These are phyloP conservation scores for Temnothorax rugatulus DNA, from an alignment of 2,888 invertebrate genomes.

Conservation along the genomic window DNA sequence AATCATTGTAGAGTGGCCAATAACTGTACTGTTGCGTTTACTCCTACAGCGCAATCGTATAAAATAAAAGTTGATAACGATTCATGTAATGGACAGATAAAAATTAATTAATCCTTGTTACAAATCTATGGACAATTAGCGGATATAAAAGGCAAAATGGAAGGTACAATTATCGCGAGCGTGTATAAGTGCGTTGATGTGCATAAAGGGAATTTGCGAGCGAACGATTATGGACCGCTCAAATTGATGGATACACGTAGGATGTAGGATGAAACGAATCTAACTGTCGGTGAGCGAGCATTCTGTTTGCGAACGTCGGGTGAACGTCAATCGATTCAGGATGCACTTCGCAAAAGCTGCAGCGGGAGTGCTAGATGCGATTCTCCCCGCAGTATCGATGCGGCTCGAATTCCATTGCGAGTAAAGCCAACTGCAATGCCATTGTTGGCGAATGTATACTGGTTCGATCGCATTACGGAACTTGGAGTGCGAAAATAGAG, in stretches of 20 bases:
- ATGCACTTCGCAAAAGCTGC: slow-evolving; percentile 79
- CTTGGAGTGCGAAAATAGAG: neutral
- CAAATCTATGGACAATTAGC: neutral
- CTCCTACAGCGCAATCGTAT: neutral
- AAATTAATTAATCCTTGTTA: neutral
- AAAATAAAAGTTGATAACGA: neutral
- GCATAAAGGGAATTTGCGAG: slow-evolving; percentile 41
- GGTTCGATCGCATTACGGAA: slow-evolving; percentile 45
- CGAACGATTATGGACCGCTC: slow-evolving; percentile 36
- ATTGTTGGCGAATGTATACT: slow-evolving; percentile 66
- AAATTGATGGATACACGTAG: slow-evolving; percentile 45
- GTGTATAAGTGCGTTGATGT: slow-evolving; percentile 5
- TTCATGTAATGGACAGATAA: neutral
- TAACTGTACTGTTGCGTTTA: too few relatives aligned
- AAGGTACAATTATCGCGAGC: slow-evolving; percentile 10
- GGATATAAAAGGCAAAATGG: neutral
- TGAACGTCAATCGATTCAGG: slow-evolving; percentile 75
- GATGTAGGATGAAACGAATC: slow-evolving; percentile 55
- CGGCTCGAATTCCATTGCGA: slow-evolving; percentile 72
- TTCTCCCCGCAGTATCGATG: slow-evolving; percentile 57
- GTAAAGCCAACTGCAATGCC: slow-evolving; percentile 68
- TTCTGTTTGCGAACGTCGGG: slow-evolving; percentile 72
- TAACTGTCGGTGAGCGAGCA: slow-evolving; percentile 66
- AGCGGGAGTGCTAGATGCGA: slow-evolving; percentile 65
- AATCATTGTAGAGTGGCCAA: too few relatives aligned